Evolutionary conservation across 2,113 vertebrate genomes (phyloP).

Genomic region (Hiodon alosoides): DNA sequence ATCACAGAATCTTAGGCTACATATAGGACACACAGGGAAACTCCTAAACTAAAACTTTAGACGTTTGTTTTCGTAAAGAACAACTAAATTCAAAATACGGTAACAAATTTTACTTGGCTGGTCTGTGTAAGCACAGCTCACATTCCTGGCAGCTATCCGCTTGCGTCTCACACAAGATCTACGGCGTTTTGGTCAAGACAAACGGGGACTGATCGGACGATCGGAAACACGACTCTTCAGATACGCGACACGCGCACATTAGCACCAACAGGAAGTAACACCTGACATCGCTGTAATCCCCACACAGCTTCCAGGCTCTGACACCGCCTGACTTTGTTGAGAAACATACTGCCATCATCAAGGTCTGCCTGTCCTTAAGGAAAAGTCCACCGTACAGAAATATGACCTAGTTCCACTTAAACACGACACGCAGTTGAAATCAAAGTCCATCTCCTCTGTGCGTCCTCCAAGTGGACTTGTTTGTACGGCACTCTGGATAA

Average conservation of each 20-base stretch:
- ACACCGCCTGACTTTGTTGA: neutral
- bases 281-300: neutral
- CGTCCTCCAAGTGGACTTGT: too few species aligned
- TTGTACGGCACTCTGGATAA: too few species aligned
- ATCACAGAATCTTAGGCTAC: neutral
- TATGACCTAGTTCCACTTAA: conserved; percentile 28
- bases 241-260: neutral
- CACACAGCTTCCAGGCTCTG: too few species aligned
- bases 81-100: neutral
- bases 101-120: neutral
- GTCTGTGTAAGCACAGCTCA: neutral
- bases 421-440: conserved; percentile 31
- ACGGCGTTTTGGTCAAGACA: too few species aligned
- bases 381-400: conserved; percentile 20
- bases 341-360: conserved; percentile 21
- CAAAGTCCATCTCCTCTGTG: conserved; percentile 23
- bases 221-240: neutral
- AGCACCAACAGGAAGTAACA: too few species aligned
- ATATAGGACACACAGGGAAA: neutral
- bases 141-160: neutral
- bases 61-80: too few species aligned
- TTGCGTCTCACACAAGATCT: too few species aligned
- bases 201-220: too few species aligned
- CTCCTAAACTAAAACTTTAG: too few species aligned
- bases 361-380: conserved; percentile 30